phyloP scores from a whole-genome alignment of 2,888 invertebrate genomes.

The Villa cingulata region DNA sequence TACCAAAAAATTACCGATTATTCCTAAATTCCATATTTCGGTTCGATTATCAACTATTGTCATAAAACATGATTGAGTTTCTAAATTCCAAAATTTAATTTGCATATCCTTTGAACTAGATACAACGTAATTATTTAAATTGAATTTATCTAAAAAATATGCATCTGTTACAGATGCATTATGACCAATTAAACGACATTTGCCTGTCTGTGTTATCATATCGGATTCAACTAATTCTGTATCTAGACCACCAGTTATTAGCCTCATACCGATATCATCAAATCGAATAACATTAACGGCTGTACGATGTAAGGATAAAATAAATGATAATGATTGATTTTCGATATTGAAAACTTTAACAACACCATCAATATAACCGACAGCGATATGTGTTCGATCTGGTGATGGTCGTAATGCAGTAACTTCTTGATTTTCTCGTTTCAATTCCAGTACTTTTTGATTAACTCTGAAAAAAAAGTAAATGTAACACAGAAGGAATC shows the following conservation, averaged over 20 bases:
- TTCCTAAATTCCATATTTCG: constrained; percentile 77
- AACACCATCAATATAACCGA: constrained; percentile 83
- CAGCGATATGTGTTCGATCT: constrained; percentile 66
- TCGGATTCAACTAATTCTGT: constrained; percentile 93
- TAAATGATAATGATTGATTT: constrained; percentile 51
- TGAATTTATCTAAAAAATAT: constrained; percentile 50
- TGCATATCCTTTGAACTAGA: constrained; percentile 87
- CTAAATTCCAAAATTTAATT: constrained; percentile 94
- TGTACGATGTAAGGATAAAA: constrained; percentile 67
- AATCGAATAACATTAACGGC: constrained; percentile 72
- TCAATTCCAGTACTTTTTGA: constrained; percentile 56
- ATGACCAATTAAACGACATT: constrained; percentile 82
- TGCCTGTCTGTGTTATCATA: constrained; percentile 78
- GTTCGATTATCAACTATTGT: constrained; percentile 80
- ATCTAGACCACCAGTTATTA: constrained; percentile 81
- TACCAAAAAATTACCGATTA: constrained; percentile 70
- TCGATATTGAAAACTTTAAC: constrained; percentile 70
- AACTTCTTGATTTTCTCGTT: constrained; percentile 73
- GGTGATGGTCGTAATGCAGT: constrained; percentile 64
- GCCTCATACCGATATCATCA: constrained; percentile 66
- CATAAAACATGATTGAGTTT: constrained; percentile 89
- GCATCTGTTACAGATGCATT: constrained; percentile 78
- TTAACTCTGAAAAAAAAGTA: constrained; percentile 24
- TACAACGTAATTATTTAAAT: constrained; percentile 44
- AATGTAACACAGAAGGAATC: not conserved